phyloP scores from a whole-genome alignment of 2,888 invertebrate genomes.

The Petrolisthes cinctipes region DNA sequence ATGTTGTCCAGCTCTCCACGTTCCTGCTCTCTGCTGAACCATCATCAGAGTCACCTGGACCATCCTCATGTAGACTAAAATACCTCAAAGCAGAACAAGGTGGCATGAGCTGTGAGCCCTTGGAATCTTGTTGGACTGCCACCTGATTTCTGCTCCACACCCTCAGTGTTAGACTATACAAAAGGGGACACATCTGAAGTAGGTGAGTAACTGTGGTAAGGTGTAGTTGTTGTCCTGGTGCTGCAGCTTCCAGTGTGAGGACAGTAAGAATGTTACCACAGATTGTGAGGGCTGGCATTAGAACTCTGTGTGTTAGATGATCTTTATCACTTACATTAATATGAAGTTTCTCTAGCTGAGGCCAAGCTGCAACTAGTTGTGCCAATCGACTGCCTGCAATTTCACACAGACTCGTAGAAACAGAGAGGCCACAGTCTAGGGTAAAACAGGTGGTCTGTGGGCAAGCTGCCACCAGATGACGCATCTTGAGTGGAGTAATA shows the following conservation, averaged over 20 bases:
- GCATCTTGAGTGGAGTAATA: constrained; percentile 2
- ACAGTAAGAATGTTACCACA: constrained; percentile 28
- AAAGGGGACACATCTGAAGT: constrained; percentile 42
- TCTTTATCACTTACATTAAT: constrained; percentile 38
- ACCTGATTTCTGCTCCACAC: constrained; percentile 51
- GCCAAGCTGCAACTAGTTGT: constrained; percentile 25
- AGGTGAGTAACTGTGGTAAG: constrained; percentile 22
- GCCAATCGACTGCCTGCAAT: constrained; percentile 27
- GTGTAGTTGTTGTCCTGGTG: constrained; percentile 23
- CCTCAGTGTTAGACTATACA: constrained; percentile 26
- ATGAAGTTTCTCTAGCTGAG: constrained; percentile 31
- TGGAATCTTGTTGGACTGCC: constrained; percentile 11
- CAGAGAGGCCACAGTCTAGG: constrained; percentile 29
- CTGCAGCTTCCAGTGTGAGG: constrained; percentile 45
- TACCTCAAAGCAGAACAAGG: constrained; percentile 18
- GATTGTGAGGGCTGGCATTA: constrained; percentile 31
- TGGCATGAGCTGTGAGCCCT: constrained; percentile 5
- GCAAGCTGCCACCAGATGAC: constrained; percentile 37
- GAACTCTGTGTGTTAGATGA: constrained; percentile 20
- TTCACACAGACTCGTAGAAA: not conserved
- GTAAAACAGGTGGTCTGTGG: constrained; percentile 34
- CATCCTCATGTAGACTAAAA: constrained; percentile 52
- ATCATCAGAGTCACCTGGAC: constrained; percentile 51
- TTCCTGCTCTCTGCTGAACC: constrained; percentile 18
- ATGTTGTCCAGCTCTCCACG: constrained; percentile 31